These are phyloP conservation scores for Schizaphis graminum DNA, from an alignment of 2,888 invertebrate genomes.

Conservation along the genomic window DNA sequence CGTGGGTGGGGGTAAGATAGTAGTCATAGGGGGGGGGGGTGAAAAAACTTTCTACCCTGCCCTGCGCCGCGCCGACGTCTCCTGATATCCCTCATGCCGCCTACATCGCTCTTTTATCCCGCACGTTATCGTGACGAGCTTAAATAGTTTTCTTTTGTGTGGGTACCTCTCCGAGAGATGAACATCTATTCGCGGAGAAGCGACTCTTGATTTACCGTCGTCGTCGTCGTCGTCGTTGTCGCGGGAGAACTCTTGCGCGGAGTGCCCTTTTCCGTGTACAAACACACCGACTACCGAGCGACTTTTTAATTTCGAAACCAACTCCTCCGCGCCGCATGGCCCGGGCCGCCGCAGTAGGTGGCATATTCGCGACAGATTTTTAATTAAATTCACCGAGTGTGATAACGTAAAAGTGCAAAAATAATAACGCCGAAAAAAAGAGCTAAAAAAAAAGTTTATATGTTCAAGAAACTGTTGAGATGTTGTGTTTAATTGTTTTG, in stretches of 20 bases:
- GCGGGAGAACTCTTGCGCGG: background rate
- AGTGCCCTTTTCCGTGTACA: background rate
- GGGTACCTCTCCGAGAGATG: conserved; percentile 36
- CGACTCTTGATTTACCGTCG: conserved; percentile 60
- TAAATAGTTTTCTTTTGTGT: conserved; percentile 60
- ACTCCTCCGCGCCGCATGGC: background rate
- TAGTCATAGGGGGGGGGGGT: background rate
- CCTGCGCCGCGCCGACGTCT: background rate
- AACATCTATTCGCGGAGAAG: conserved; percentile 26
- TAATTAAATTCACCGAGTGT: conserved; percentile 60
- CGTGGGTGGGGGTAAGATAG: background rate
- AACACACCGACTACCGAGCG: conserved; percentile 11
- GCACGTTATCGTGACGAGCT: conserved; percentile 50
- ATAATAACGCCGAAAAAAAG: background rate
- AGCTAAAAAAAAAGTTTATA: background rate
- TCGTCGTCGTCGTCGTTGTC: background rate
- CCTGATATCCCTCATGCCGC: background rate
- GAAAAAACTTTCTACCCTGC: conserved; percentile 34
- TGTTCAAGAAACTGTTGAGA: conserved; percentile 41
- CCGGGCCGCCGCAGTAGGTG: conserved; percentile 26
- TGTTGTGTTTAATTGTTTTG: conserved; percentile 52
- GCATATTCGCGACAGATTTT: conserved; percentile 49
- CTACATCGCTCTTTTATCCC: background rate
- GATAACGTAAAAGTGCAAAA: conserved; percentile 28
- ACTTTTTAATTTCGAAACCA: conserved; percentile 50